These are phyloP conservation scores for Rhea americana DNA, from an alignment of 2,113 vertebrate species.

Conservation along the genomic window DNA sequence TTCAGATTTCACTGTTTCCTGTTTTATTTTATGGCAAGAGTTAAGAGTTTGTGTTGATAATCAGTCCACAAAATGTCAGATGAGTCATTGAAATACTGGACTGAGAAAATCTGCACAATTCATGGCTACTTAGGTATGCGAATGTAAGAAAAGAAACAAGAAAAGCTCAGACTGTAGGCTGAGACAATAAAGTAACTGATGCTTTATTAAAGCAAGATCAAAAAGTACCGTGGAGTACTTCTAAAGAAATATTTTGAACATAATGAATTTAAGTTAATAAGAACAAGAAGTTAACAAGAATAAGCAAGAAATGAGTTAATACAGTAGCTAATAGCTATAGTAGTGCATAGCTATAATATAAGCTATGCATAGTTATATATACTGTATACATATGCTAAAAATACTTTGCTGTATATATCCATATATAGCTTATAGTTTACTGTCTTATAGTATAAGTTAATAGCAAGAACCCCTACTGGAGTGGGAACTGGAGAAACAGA, in stretches of 20 bases:
- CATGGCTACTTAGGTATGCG: fast-evolving
- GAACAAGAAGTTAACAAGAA: too few relatives aligned
- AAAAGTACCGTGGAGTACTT: neutral
- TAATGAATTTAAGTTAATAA: neutral
- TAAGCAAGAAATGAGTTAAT: too few relatives aligned
- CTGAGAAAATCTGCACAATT: neutral
- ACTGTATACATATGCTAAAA: too few relatives aligned
- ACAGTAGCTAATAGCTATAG: too few relatives aligned
- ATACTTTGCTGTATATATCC: too few relatives aligned
- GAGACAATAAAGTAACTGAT: neutral
- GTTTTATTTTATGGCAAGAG: neutral
- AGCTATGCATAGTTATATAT: too few relatives aligned
- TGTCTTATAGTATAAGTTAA: too few relatives aligned
- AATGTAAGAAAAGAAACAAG: neutral
- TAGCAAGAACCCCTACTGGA: too few relatives aligned
- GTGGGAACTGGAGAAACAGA: too few relatives aligned
- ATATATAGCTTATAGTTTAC: too few relatives aligned
- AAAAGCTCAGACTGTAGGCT: neutral
- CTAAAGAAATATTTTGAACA: neutral
- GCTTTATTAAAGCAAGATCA: neutral
- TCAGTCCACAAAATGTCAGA: neutral
- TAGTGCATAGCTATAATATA: too few relatives aligned
- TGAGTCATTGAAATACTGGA: neutral
- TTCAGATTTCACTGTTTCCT: neutral
- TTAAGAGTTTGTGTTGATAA: neutral